Evolutionary conservation across 2,113 vertebrate species (phyloP), one percentile per base, ranked within the genome.

Genomic region (Gobiocypris rarus): DNA sequence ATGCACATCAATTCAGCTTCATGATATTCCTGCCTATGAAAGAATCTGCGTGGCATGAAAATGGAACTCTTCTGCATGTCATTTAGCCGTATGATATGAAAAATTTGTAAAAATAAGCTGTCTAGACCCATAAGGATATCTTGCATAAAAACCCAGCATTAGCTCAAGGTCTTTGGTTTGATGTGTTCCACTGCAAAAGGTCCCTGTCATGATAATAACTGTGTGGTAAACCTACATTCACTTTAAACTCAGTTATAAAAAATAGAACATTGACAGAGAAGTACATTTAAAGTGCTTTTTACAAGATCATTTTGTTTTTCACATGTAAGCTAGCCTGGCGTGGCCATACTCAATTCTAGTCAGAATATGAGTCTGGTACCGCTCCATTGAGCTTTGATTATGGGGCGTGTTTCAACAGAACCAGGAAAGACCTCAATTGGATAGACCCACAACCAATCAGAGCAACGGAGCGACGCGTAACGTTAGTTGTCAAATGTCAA

Each of bases 161-260:
- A 78, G 9, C 56, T 63, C 76, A 45, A 79, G 13, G 38, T 61
- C 38, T 45, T 43, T 78, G n/a, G 22, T 28, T 28, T 79, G 34
- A 63, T 79, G 38, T 19, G 28, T 76, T 75, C 48, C 73, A 9
- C 15, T 0, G 45, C 31, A 22, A 58, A 58, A n/a, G 0, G 31
- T 76, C 24, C 52, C 31, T 38, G 19, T 38, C 11, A 24, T 58
- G 1, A 77, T n/a, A 26, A 78, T 54, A 54, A 54, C 7, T 22
- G 0, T 54, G 52, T 54, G 52, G 17, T 22, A 19, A 54, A 54
- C 2, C 50, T 34, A 75, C 26, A 34, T 17, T 56, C 28, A 75
- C 50, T 71, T 15, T 24, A 71, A 69, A 69, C 65, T 31, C 8
- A n/a, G 65, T 41, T 34, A 38, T 22, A 19, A 9, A 67, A 61